Base-by-base conservation (phyloP, 2,113 vertebrate genomes). In the Psammodynastes pulverulentus region DNA sequence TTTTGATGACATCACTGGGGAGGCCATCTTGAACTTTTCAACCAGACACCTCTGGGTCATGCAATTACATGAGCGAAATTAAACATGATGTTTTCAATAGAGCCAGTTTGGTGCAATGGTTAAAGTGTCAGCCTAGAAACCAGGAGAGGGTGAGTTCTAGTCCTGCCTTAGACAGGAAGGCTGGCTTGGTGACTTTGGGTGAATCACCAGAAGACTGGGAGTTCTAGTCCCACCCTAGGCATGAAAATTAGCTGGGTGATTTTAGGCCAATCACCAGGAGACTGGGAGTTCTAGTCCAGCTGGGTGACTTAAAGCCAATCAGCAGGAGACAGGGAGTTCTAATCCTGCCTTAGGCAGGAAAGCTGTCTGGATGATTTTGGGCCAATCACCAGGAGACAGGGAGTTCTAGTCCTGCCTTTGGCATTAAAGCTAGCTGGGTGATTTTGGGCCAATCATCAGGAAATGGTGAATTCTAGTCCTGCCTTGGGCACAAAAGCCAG, bases 401-500 rank as follows among this genome's bases (percentile, higher is more conserved):
- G 54, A 56, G 23, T 26, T 56, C 54, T 56, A 26, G 54, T 56
- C 54, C 54, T 0, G 6, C 21, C 21, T 54, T 23, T 23, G 53
- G 5, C 53, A 54, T 0, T 5, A 8, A 54, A 54, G 21, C 21
- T 2, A 3, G 54, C 23, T 56, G 7, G 54, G 8, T 56, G 23
- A 56, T 2, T 24, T 56, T 24, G 54, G 23, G 7, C 1, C 54
- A 23, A 24, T 58, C 24, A 29, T 3, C 3, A 12, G 56, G 56
- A 29, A 9, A 62, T 0, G 0, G 21, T 0, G 54, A 56, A 4
- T 52, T 52, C 52, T 53, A 19, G 52, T 53, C 52, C 52, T 0
- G 1, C 53, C 5, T 21, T 54, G 6, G 52, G 5, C 53, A 21
- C 1, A 19, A 54, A 54, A 21, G 53, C 19, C 2, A 2, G 8